Percentiles rank a stretch among this genome's conserved stretches.
These are phyloP conservation scores for Acanthosepion esculentum DNA, from an alignment of 2,888 invertebrate genomes.

Conservation along the genomic window DNA sequence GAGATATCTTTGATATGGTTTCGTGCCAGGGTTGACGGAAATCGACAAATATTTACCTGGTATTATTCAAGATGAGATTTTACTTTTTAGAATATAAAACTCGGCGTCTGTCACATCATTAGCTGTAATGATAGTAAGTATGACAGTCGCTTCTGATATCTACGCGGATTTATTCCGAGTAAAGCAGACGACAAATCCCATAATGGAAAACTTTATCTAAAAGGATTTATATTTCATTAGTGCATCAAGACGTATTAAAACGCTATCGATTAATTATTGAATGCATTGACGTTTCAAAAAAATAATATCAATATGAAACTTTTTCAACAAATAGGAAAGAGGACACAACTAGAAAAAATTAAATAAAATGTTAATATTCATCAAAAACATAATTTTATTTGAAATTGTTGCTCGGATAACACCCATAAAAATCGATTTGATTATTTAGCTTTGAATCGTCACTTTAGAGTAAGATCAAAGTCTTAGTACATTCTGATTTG, in stretches of 20 bases:
- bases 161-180: background rate
- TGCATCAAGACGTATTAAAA: background rate
- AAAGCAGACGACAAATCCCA: background rate
- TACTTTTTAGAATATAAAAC: background rate
- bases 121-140: background rate
- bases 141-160: background rate
- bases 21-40: too few species aligned
- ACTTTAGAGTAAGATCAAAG: too few species aligned
- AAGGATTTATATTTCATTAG: background rate
- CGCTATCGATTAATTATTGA: background rate
- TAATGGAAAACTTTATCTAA: background rate
- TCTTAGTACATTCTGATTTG: too few species aligned
- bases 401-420: too few species aligned
- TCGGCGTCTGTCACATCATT: slow-evolving; percentile 2
- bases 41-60: background rate
- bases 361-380: too few species aligned
- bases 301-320: background rate
- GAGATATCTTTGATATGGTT: too few species aligned
- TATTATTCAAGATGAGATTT: background rate
- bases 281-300: background rate
- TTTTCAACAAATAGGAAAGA: too few species aligned
- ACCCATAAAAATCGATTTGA: too few species aligned
- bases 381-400: too few species aligned
- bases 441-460: too few species aligned
- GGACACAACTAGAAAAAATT: too few species aligned